Conservation (phyloP, 2,888 invertebrate genomes). For the Mythimna impura region DNA sequence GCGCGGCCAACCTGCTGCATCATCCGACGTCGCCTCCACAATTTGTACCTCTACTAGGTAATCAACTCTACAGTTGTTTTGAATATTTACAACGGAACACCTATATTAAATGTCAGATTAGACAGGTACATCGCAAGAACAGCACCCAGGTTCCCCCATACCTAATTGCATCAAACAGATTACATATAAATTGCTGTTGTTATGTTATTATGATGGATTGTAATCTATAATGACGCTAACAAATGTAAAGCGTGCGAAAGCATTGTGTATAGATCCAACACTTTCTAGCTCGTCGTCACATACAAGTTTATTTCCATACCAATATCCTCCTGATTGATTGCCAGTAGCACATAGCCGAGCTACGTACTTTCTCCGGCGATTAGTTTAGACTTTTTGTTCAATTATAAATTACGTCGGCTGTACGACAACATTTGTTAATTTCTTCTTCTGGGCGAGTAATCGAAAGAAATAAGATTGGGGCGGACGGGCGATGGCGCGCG, state of each 20-base stretch:
- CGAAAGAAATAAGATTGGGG: constrained; percentile 85
- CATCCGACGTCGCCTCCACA: constrained; percentile 34
- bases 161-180: constrained; percentile 41
- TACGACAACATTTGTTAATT: constrained; percentile 82
- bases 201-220: constrained; percentile 57
- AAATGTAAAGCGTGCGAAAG: constrained; percentile 70
- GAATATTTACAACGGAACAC: constrained; percentile 34
- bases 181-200: constrained; percentile 41
- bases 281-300: constrained; percentile 68
- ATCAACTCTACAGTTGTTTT: constrained; percentile 20
- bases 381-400: constrained; percentile 75
- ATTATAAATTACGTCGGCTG: constrained; percentile 69
- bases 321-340: constrained; percentile 77
- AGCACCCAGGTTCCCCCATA: constrained; percentile 34
- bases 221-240: constrained; percentile 62
- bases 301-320: constrained; percentile 69
- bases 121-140: constrained; percentile 25
- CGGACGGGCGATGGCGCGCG: constrained; percentile 76
- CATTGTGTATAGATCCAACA: constrained; percentile 53
- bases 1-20: constrained; percentile 51
- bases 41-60: neutral
- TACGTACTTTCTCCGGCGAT: constrained; percentile 78
- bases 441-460: constrained; percentile 80
- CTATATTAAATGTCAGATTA: constrained; percentile 25
- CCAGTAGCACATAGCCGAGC: constrained; percentile 65